phyloP scores from a whole-genome alignment of 2,113 vertebrate species.

The Anhinga rufa region DNA sequence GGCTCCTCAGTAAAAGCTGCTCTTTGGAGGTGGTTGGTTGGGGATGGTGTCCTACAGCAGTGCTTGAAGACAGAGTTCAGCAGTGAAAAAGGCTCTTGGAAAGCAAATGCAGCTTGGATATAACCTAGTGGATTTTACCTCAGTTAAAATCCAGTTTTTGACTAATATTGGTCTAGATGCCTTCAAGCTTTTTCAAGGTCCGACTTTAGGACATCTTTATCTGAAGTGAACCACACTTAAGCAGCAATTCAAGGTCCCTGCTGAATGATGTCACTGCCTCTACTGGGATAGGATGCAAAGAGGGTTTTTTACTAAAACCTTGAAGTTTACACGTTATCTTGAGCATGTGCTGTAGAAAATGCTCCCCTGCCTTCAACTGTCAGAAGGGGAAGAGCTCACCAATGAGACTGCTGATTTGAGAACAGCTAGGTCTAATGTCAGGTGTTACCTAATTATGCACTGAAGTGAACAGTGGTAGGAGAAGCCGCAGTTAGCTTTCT shows the following conservation, averaged over 20 bases:
- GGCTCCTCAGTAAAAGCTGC: background rate
- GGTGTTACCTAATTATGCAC: background rate
- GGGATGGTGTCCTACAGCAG: background rate
- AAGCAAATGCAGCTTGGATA: background rate
- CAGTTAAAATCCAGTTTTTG: background rate
- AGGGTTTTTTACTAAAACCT: background rate
- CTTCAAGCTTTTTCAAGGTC: background rate
- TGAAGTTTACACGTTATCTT: background rate
- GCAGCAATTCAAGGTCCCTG: background rate
- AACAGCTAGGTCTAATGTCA: background rate
- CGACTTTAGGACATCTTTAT: background rate
- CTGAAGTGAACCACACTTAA: background rate
- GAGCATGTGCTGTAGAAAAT: background rate
- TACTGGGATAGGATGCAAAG: background rate
- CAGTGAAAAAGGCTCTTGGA: background rate
- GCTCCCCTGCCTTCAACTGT: background rate
- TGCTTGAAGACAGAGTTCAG: background rate
- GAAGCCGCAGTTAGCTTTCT: background rate
- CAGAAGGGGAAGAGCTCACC: background rate
- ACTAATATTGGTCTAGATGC: background rate
- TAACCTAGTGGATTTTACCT: background rate
- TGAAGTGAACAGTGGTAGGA: background rate
- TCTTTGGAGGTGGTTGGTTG: background rate
- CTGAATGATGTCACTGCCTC: background rate
- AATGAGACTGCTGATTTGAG: background rate